Evolutionary conservation across 2,888 invertebrate species (phyloP).

Genomic region (Scaptodrosophila latifasciaeformis): DNA sequence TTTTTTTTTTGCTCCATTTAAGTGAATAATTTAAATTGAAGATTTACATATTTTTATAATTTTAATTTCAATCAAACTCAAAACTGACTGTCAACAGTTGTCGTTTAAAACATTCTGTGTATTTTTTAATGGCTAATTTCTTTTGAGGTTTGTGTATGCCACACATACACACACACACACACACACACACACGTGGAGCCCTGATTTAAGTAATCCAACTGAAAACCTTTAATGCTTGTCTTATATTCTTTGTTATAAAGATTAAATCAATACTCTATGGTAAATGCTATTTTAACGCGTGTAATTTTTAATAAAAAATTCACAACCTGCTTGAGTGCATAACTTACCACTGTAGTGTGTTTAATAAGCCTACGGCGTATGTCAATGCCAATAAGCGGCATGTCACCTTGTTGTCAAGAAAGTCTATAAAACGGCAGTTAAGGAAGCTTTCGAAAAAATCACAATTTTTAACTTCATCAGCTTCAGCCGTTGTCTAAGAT

Average conservation of each 20-base stretch:
- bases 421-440: constrained; percentile 23
- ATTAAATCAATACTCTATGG: no score
- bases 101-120: constrained; percentile 3
- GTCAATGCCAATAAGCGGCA: constrained; percentile 49
- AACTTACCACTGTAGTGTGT: background rate
- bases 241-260: no score
- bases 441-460: no score
- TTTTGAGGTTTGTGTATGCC: constrained; percentile 45
- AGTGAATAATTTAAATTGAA: constrained; percentile 68
- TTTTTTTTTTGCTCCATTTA: constrained; percentile 57
- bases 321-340: background rate
- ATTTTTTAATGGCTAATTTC: constrained; percentile 50
- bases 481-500: constrained; percentile 45
- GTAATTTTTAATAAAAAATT: background rate
- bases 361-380: constrained; percentile 40
- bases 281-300: no score
- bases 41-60: constrained; percentile 48
- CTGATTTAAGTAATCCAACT: no score
- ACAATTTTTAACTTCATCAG: constrained; percentile 22
- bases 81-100: constrained; percentile 41
- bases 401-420: constrained; percentile 24
- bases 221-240: no score
- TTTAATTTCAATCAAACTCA: constrained; percentile 29
- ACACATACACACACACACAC: no score
- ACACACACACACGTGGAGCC: no score